Evolutionary conservation across 2,888 invertebrate species (phyloP), one percentile per base, ranked within the genome.

Genomic region (Entomobrya proxima): DNA sequence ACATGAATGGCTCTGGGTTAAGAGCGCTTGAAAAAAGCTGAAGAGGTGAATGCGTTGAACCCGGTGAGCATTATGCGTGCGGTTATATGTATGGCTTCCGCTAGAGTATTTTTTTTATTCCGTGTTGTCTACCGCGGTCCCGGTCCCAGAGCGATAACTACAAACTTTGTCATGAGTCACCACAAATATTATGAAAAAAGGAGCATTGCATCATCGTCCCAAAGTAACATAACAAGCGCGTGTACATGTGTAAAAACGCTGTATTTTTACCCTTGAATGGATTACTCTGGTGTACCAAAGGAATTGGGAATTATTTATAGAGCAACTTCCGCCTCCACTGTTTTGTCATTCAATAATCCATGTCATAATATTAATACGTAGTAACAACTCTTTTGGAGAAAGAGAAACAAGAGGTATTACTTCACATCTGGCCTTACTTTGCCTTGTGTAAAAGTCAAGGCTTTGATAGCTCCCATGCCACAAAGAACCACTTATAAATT

Each of bases 1-100:
- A 52, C 37, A 27, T 64, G 64, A 64, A 64, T 64, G 21, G 27
- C 27, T 55, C 13, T 27, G 21, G 21, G 64, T 35, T 18, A 21
- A 37, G 21, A 11, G n/a, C 4, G 64, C 47, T 47, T 13, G n/a
- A n/a, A n/a, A n/a, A n/a, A 72, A n/a, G 15, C 5, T n/a, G 47
- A 13, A 11, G n/a, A 35, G 52, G 76, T 55, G 55, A 37, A 30
- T 35, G 37, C 21, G 37, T 58, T 35, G 61, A 35, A 72, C 24
- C 44, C 27, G 37, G 37, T 27, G n/a, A 6, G 35, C 5, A 47
- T 40, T 72, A 13, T 47, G 47, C 72, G 47, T 72, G 44, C 27
- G n/a, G n/a, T n/a, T n/a, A 72, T 27, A 72, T 21, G 27, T 67
- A 52, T 35, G 79, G 69, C 79, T 79, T 69, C 79, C 79, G 69